Base-by-base conservation (phyloP, 1,140 invertebrate genomes). In the Drosophila aff. region DNA sequence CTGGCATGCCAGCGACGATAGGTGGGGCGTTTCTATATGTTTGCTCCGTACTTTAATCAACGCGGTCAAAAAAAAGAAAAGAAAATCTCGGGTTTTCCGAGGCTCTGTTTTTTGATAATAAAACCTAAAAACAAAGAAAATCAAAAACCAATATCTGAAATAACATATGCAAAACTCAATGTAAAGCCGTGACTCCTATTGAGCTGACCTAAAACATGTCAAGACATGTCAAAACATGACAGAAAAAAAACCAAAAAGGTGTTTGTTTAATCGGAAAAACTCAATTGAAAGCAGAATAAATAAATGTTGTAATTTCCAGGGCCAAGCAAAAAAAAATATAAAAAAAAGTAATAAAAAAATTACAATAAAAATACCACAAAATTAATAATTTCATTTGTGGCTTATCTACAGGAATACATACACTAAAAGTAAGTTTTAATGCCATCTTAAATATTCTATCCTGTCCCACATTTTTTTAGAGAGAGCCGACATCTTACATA, bases 241-340 rank as follows among this genome's bases (percentile, higher is more conserved):
- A 52, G 60, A 16, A 73, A 31, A 64, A 38, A 65, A 49, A 26
- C 26, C 13, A 23, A 38, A 49, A 71, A 55, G 33, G 28, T 26
- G 43, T 57, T 55, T 71, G 69, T 72, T 73, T 60, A 73, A 69
- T 68, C 28, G 38, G 23, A 71, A 71, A 49, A 73, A 60, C 36
- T 26, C 53, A 72, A 43, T 72, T 60, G n/a, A 71, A 38, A 49
- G 66, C 66, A 40, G 44, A 72, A 50, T 62, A 64, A 73, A 49
- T 81, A 52, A 77, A 89, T 87, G 77, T 89, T 89, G 84, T 87
- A 87, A 83, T 87, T 79, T 71, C 63, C 65, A 82, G 59, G 78
- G 78, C 61, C 57, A 52, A 64, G 64, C 26, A 77, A 60, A 77
- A 58, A 23, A 65, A 55, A 31, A 59, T 21, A 23, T 23, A n/a